Percentiles rank a stretch among this genome's conserved stretches.
Evolutionary conservation across 1,140 invertebrate species (phyloP).

Genomic region (Achatina immaculata): DNA sequence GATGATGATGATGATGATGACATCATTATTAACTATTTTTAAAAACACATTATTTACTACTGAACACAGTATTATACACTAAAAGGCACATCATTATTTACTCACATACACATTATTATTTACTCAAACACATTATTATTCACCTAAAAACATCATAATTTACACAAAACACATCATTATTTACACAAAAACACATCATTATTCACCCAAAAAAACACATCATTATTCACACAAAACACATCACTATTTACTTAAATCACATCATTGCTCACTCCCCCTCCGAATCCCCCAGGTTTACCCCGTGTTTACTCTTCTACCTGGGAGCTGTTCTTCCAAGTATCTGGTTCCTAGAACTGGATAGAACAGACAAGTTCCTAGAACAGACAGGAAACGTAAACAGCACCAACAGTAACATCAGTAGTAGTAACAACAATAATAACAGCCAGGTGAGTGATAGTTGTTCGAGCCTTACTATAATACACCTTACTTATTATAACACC

Average conservation of each 20-base stretch:
- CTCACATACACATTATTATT: too few species aligned
- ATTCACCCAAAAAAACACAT: not conserved
- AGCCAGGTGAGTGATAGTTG: not conserved
- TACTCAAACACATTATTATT: too few species aligned
- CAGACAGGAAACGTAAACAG: not conserved
- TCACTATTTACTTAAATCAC: slow-evolving; percentile 1
- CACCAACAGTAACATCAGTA: too few species aligned
- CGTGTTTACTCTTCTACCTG: slow-evolving; percentile 65
- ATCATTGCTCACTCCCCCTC: not conserved
- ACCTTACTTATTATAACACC: too few species aligned
- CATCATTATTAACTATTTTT: too few species aligned
- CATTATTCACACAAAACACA: not conserved
- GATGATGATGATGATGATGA: too few species aligned
- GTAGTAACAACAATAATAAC: not conserved
- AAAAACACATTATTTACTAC: too few species aligned
- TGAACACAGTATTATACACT: too few species aligned
- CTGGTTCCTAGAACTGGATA: slow-evolving; percentile 64
- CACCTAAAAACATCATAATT: too few species aligned
- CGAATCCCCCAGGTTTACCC: slow-evolving; percentile 62
- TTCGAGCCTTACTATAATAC: too few species aligned
- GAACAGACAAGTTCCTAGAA: slow-evolving; percentile 39
- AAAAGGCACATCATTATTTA: too few species aligned
- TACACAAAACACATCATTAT: not conserved
- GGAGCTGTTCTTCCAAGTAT: slow-evolving; percentile 57
- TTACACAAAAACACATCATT: not conserved